Base-by-base conservation (phyloP, 35 echinoderm and acorn worm species). In the Heliocidaris tuberculata region DNA sequence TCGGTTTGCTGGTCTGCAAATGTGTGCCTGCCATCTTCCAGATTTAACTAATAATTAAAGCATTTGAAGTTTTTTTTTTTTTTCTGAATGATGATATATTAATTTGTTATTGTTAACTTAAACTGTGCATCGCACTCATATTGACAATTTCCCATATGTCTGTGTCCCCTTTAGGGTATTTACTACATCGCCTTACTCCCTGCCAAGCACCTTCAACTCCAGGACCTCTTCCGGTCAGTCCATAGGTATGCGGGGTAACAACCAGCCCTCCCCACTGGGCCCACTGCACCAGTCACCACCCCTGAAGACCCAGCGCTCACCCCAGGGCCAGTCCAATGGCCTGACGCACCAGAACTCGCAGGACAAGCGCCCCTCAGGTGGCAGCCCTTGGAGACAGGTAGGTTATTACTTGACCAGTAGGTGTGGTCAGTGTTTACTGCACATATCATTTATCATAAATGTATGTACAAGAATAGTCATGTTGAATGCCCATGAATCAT, bases 121-220 rank as follows among this genome's bases (percentile, higher is more conserved):
- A n/a, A n/a, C 12, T 10, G 50, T 52, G 50, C 7, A 52, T 52
- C 0, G 50, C 50, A 52, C 6, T 52, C 52, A 56, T 15, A 11
- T 56, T 56, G 52, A 0, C 52, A 56, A 56, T 12, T 56, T 13
- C 10, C 52, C 21, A 0, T 78, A 78, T 78, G 35, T 78, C 27
- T 78, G 19, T 78, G 2, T 78, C 27, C 30, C 2, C 94, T 50
- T 2, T 93, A 97, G 97, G 71, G 97, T 97, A 17, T 96, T 97
- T 88, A 94, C 97, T 32, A 86, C 95, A 49, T 97, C 97, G 9
- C 97, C 97, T 50, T 85, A 95, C 59, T 97, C 97, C 9, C 49
- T 97, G 35, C 94, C 95, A 0, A 95, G 94, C 90, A 90, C 30
- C 86, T 88, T 94, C 24, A n/a, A 32, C 54, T 96, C 94, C 47